A percentile compares a stretch with the other conserved stretches of the same genome.
phyloP scores from a whole-genome alignment of 2,888 invertebrate species.

The Scrobipalpa costella region DNA sequence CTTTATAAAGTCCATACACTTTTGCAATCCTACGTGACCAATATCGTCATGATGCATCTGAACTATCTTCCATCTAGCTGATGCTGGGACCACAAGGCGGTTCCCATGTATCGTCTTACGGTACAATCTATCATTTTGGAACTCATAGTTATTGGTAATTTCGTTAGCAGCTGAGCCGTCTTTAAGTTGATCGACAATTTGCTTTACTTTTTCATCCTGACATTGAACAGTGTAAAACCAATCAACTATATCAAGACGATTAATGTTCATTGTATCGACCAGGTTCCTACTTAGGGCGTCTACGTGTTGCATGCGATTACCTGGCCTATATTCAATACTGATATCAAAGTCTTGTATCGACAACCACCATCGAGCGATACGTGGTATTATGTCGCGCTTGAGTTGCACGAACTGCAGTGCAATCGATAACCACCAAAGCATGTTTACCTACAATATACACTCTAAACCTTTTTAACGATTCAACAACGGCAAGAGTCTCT shows the following conservation, averaged over 20 bases:
- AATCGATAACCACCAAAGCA: conserved; percentile 42
- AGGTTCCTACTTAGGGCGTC: conserved; percentile 49
- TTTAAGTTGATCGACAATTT: conserved; percentile 32
- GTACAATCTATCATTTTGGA: conserved; percentile 35
- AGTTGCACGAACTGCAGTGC: conserved; percentile 42
- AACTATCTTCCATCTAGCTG: conserved; percentile 42
- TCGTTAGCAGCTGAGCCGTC: conserved; percentile 25
- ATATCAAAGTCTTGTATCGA: conserved; percentile 47
- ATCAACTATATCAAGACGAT: conserved; percentile 34
- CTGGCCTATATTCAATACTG: conserved; percentile 43
- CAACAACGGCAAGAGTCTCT: conserved; percentile 46
- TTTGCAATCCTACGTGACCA: conserved; percentile 44
- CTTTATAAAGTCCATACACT: conserved; percentile 41
- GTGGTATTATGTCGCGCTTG: conserved; percentile 41
- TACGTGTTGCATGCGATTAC: conserved; percentile 43
- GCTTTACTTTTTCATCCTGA: conserved; percentile 34
- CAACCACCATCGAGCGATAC: conserved; percentile 50
- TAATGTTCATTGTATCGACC: conserved; percentile 30
- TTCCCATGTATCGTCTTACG: conserved; percentile 37
- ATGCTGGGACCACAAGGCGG: conserved; percentile 42
- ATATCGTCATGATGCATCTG: conserved; percentile 48
- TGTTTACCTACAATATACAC: conserved; percentile 38
- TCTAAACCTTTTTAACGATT: conserved; percentile 39
- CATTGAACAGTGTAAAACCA: conserved; percentile 39
- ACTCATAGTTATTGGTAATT: conserved; percentile 34